These are phyloP conservation scores for Alethe diademata DNA, from an alignment of 2,113 vertebrate genomes.

Conservation along the genomic window DNA sequence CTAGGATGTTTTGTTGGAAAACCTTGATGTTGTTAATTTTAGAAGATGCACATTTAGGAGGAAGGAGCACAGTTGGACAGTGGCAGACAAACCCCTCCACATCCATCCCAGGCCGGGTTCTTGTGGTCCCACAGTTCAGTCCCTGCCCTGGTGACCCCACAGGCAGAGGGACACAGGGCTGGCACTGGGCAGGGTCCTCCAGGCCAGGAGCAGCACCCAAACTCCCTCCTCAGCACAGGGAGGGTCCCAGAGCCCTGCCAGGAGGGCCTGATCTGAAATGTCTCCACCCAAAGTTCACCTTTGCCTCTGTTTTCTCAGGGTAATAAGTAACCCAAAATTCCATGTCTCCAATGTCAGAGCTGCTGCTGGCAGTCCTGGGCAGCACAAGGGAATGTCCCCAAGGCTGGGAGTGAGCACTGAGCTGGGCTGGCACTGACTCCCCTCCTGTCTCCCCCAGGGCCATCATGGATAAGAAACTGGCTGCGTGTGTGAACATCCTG, in stretches of 20 bases:
- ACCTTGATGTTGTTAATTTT: not conserved
- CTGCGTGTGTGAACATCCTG: constrained; percentile 84
- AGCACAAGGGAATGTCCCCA: not conserved
- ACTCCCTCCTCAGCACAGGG: not conserved
- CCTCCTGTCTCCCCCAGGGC: constrained; percentile 69
- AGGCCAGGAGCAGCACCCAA: not conserved
- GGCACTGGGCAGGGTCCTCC: not conserved
- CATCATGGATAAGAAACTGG: constrained; percentile 87
- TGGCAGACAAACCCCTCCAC: not conserved
- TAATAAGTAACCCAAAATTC: not conserved
- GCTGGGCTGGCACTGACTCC: not conserved
- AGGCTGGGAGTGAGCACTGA: accelerated
- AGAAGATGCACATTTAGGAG: not conserved
- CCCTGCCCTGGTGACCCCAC: not conserved
- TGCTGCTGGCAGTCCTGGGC: not conserved
- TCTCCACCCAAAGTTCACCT: not conserved
- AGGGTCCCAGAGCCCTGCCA: not conserved
- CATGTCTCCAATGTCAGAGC: accelerated
- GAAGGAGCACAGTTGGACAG: not conserved
- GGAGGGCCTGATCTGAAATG: not conserved
- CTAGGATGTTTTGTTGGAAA: not conserved
- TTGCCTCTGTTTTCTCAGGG: not conserved
- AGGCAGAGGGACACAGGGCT: not conserved
- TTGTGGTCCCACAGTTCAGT: accelerated
- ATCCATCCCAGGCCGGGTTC: accelerated